Evolutionary conservation across 2,797 vertebrate genomes (phyloP), one percentile per base, ranked within the genome.

Genomic region (Brachyrhaphis roseni): DNA sequence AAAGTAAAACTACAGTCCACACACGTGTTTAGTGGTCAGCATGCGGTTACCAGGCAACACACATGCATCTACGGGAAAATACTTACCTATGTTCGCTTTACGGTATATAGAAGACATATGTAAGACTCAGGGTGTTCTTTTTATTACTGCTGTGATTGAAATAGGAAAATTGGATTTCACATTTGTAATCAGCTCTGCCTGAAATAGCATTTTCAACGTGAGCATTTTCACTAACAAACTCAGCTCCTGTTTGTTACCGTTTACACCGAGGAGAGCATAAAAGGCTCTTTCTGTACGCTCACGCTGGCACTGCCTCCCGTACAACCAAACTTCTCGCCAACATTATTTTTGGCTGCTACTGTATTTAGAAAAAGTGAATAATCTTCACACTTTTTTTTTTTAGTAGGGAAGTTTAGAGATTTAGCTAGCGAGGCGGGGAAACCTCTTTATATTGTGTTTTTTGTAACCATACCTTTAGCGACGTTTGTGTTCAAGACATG

Each of bases 201-300:
- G 82, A 90, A 86, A 84, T 74, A 82, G 62, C 87, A 80, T 81
- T 31, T 47, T 78, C 88, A 92, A 91, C 86, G 90, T 80, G 89
- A 90, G 84, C 77, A 88, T 95, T 95, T 95, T 96, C 93, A 94
- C 5, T 5, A n/a, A 1, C 94, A 94, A 84, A 83, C 93, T 95
- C 86, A 95, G 85, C 92, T 90, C 89, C 91, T 92, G 93, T 92
- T 89, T 92, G 93, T 87, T 89, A 90, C 84, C 91, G 94, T 94
- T 93, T 94, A 90, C 93, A 92, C 80, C 74, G 73, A 77, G 82
- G 28, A 16, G 84, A 89, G 89, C 72, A 96, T 95, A 96, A 96
- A 95, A 95, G 88, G 76, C 88, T 92, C 94, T 94, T 96, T 96
- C 94, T 95, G 89, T 84, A 75, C 66, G 45, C 83, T 88, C 64